A percentile compares a stretch with the other conserved stretches of the same genome.
Conservation (phyloP, 2,113 vertebrate genomes). For the Esox niger region DNA sequence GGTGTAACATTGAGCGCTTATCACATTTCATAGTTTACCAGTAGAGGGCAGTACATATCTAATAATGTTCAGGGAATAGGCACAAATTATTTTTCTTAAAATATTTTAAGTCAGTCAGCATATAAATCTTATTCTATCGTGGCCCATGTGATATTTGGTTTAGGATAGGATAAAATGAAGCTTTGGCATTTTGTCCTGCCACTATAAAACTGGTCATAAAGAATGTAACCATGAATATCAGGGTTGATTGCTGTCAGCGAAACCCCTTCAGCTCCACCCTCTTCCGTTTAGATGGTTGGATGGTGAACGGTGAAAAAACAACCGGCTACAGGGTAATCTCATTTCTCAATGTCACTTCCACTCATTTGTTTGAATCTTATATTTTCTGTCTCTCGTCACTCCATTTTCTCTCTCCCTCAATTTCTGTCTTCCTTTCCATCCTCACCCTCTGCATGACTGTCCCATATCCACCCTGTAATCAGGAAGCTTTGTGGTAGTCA, state of each 20-base stretch:
- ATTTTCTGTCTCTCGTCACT: constrained; percentile 13
- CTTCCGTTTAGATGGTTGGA: background rate
- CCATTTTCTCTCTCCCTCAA: constrained; percentile 14
- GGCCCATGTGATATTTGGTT: background rate
- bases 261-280: too few relatives aligned
- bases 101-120: background rate
- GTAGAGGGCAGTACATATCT: constrained; percentile 69
- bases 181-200: too few relatives aligned
- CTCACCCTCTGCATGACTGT: constrained; percentile 20
- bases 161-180: too few relatives aligned
- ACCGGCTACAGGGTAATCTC: background rate
- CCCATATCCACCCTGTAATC: constrained; percentile 76
- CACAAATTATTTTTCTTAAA: background rate
- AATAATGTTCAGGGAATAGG: background rate
- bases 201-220: background rate
- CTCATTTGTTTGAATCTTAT: background rate
- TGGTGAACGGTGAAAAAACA: background rate
- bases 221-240: background rate
- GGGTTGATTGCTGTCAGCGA: too few relatives aligned
- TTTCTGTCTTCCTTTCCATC: constrained; percentile 19
- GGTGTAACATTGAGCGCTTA: too few relatives aligned
- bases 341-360: background rate
- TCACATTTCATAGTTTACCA: constrained; percentile 36
- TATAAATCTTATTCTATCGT: too few relatives aligned
- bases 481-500: constrained; percentile 71